Evolutionary conservation across 2,888 invertebrate species (phyloP).

Genomic region (Euproctis similis): DNA sequence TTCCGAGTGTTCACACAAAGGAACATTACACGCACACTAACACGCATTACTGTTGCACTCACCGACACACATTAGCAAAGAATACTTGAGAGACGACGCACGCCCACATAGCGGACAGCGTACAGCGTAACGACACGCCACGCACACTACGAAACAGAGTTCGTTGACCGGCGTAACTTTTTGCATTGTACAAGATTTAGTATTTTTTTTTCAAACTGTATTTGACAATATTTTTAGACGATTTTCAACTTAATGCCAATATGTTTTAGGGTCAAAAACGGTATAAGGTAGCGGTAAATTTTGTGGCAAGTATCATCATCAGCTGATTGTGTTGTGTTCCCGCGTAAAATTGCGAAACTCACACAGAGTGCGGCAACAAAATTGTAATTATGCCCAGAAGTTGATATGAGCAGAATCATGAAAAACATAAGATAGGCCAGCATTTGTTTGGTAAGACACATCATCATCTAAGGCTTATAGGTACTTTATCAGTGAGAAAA

Average conservation of each 20-base stretch:
- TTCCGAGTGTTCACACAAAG: slow-evolving; percentile 19
- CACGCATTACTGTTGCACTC: slow-evolving; percentile 1
- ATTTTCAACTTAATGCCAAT: slow-evolving; percentile 8
- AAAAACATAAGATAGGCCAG: too few relatives aligned
- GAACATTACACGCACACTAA: slow-evolving; percentile 13
- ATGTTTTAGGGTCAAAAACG: slow-evolving; percentile 2
- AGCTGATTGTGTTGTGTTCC: slow-evolving; percentile 6
- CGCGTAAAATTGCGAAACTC: slow-evolving; percentile 2
- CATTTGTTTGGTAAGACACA: too few relatives aligned
- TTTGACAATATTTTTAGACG: slow-evolving; percentile 4
- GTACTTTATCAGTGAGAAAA: too few relatives aligned
- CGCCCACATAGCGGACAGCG: slow-evolving; percentile 3
- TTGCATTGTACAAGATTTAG: slow-evolving; percentile 31
- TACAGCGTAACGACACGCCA: slow-evolving; percentile 10
- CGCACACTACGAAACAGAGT: slow-evolving; percentile 20
- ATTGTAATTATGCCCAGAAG: too few relatives aligned
- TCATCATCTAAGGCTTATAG: too few relatives aligned
- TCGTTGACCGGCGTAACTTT: slow-evolving; percentile 42
- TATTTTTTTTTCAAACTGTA: slow-evolving; percentile 21
- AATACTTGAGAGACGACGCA: slow-evolving; percentile 8
- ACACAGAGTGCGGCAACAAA: too few relatives aligned
- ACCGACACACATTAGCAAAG: slow-evolving; percentile 6
- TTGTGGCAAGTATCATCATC: not conserved
- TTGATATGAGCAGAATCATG: too few relatives aligned
- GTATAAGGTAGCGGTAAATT: not conserved